Evolutionary conservation across 2,797 vertebrate genomes (phyloP), one percentile per base, ranked within the genome.

Genomic region (Rhadinocentrus ornatus): DNA sequence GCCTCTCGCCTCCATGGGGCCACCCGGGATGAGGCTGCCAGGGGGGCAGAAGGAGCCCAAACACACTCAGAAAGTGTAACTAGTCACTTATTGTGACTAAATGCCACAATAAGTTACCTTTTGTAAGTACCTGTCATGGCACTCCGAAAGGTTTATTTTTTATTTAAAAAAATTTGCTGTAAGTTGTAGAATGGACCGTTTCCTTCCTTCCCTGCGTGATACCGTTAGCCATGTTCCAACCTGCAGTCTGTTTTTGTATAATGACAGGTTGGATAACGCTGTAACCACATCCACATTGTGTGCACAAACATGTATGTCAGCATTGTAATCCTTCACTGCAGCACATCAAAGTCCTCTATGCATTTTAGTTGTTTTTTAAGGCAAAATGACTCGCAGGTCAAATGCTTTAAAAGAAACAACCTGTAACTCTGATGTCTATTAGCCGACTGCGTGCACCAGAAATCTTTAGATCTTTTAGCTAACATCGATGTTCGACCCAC

Each of bases 281-380:
- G 41, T 83, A 77, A 84, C 76, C 71, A 56, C 67, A 62, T 75
- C 71, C 80, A 61, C 77, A 64, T 63, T 78, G 78, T 61, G 35
- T 59, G 15, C n/a, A 53, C 0, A 3, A 66, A 68, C 73, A 37
- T 37, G 37, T 39, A 53, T 79, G 79, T 85, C 83, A 75, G 48
- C 68, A 1, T 62, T n/a, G 71, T 86, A 71, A 88, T 87, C 77
- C 62, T 66, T 88, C 80, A 84, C 58, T 34, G 73, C 39, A 22
- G 16, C 79, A 78, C 80, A 78, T 86, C 62, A 86, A 85, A 78
- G 50, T 52, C 73, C 57, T 63, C 63, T 54, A 66, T 60, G 35
- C 20, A 60, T 72, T 78, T 81, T 44, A 71, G 75, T 29, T 46
- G 44, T 0, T 16, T 41, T 10, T 34, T 26, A 53, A 78, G 58